Conservation (phyloP, 2,888 invertebrate genomes). For the Blera fallax region DNA sequence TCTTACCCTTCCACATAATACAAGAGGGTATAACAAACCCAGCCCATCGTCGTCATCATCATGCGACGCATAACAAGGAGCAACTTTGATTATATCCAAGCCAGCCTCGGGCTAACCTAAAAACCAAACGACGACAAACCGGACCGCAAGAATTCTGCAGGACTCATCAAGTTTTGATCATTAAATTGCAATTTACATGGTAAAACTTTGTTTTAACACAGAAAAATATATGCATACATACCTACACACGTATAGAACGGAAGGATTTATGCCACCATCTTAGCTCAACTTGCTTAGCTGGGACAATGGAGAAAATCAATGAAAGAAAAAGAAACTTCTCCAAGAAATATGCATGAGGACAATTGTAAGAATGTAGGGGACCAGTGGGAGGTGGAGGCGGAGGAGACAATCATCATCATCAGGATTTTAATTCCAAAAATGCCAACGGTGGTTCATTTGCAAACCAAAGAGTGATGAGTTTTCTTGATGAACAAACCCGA, state of each 20-base stretch:
- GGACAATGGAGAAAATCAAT: conserved; percentile 48
- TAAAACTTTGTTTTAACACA: conserved; percentile 69
- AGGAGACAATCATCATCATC: conserved; percentile 51
- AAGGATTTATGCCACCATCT: conserved; percentile 61
- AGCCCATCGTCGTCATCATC: conserved; percentile 49
- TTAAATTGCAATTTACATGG: conserved; percentile 73
- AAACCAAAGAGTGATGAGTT: conserved; percentile 63
- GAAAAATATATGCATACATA: neutral
- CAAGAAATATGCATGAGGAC: conserved; percentile 51
- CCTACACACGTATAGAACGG: conserved; percentile 5
- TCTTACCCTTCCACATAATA: conserved; percentile 40
- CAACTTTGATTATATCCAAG: conserved; percentile 68
- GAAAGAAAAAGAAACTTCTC: conserved; percentile 36
- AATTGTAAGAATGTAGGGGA: neutral
- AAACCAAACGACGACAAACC: conserved; percentile 70
- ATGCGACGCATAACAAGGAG: conserved; percentile 66
- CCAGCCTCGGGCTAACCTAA: conserved; percentile 59
- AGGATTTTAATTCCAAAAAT: conserved; percentile 69
- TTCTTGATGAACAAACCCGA: conserved; percentile 39
- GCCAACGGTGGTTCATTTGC: conserved; percentile 70
- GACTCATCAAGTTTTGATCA: conserved; percentile 73
- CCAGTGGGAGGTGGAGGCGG: neutral
- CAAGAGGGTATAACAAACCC: conserved; percentile 35
- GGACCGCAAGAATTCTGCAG: conserved; percentile 72
- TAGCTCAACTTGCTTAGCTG: conserved; percentile 41